Evolutionary conservation across 2,797 vertebrate genomes (phyloP).

Genomic region (Podarcis lilfordi): DNA sequence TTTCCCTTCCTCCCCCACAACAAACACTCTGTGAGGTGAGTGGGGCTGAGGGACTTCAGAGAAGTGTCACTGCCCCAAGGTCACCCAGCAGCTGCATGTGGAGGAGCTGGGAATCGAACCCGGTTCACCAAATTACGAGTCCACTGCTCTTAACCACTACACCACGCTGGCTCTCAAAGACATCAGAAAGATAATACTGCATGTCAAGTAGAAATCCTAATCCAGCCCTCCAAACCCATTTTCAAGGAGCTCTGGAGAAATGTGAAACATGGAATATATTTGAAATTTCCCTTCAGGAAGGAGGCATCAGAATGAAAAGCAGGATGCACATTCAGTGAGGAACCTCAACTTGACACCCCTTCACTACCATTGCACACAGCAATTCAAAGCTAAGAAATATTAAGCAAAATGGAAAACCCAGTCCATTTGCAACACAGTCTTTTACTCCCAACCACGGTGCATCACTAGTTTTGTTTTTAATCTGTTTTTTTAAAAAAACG

Average conservation of each 20-base stretch:
- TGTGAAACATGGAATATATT: neutral
- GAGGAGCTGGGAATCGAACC: too few species aligned
- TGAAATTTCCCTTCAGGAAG: neutral
- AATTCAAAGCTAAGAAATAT: neutral
- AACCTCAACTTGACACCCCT: neutral
- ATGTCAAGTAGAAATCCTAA: neutral
- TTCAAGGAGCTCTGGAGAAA: neutral
- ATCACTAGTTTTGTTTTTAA: neutral
- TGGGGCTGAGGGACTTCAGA: too few species aligned
- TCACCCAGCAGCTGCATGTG: too few species aligned
- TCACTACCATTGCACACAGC: too few species aligned
- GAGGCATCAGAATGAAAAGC: neutral
- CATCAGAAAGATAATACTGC: neutral
- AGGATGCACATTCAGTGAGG: neutral
- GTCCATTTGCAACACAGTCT: neutral
- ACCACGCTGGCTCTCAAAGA: too few species aligned
- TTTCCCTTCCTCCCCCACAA: too few species aligned
- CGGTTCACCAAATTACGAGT: too few species aligned
- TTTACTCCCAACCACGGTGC: neutral
- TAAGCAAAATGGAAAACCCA: too few species aligned
- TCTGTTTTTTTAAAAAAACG: neutral
- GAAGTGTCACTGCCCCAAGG: too few species aligned
- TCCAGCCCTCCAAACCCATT: neutral
- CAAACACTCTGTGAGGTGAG: too few species aligned
- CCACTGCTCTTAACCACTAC: too few species aligned